Percentiles rank a stretch among this genome's conserved stretches.
phyloP scores from a whole-genome alignment of 2,113 vertebrate species.

The Rafetus swinhoei region DNA sequence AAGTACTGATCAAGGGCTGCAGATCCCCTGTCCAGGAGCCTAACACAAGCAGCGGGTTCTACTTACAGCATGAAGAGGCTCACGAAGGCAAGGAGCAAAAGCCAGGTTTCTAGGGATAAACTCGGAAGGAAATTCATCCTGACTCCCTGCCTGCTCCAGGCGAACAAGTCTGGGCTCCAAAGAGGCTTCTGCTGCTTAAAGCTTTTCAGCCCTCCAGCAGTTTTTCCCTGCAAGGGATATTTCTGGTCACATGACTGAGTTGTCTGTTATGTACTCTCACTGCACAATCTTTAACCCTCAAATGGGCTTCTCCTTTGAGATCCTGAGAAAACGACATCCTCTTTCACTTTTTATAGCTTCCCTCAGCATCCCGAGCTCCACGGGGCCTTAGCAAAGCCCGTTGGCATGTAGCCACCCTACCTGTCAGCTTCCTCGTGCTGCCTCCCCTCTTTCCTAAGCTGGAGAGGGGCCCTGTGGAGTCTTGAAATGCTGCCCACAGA shows the following conservation, averaged over 20 bases:
- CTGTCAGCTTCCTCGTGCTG: no score
- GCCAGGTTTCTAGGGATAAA: constrained; percentile 72
- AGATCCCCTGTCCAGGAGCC: neutral
- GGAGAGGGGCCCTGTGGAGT: no score
- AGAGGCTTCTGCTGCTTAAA: rapidly evolving
- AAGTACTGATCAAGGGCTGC: neutral
- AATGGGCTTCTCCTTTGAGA: rapidly evolving
- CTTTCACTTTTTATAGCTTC: neutral
- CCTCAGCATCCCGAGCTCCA: neutral
- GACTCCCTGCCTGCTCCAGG: neutral
- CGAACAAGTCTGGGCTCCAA: rapidly evolving
- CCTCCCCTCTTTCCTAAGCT: no score
- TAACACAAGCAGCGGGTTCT: neutral
- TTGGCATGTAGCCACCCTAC: neutral
- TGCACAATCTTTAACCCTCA: constrained; percentile 11
- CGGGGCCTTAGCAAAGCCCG: neutral
- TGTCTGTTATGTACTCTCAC: rapidly evolving
- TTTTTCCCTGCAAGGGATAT: neutral
- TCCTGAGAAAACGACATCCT: neutral
- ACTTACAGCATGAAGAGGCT: constrained; percentile 73
- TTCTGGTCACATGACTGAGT: neutral
- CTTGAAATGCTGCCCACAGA: no score
- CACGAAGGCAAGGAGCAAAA: constrained; percentile 58
- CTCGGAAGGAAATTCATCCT: neutral
- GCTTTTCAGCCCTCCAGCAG: neutral